Conservation (phyloP, 2,888 invertebrate genomes). For the Diplazon laetatorius region DNA sequence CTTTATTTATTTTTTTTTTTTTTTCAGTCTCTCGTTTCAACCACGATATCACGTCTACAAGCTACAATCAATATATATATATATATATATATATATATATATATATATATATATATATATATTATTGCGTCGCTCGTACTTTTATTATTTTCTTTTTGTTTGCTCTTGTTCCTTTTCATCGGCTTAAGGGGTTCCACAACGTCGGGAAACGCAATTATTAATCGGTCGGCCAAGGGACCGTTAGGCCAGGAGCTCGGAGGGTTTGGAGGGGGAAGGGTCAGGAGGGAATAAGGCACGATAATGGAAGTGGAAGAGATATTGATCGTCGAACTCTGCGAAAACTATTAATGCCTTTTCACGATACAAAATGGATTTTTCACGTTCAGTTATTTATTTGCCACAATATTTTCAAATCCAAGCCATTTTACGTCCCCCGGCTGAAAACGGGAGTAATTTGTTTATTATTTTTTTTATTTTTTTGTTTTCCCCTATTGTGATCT, state of each 20-base stretch:
- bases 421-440: too few relatives aligned
- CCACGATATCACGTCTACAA: conserved; percentile 40
- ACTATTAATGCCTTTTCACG: neutral
- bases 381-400: neutral
- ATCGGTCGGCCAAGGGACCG: neutral
- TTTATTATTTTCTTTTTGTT: conserved; percentile 17
- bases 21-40: conserved; percentile 17
- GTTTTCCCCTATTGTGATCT: too few relatives aligned
- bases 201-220: conserved; percentile 39
- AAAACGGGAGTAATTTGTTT: too few relatives aligned
- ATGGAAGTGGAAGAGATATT: neutral
- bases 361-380: neutral
- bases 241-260: neutral
- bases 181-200: conserved; percentile 24
- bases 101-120: too few relatives aligned
- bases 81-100: too few relatives aligned
- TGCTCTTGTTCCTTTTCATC: conserved; percentile 14
- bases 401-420: too few relatives aligned
- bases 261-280: neutral
- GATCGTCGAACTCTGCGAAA: conserved; percentile 1
- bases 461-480: neutral
- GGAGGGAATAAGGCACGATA: neutral
- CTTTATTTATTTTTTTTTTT: conserved; percentile 31
- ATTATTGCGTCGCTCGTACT: neutral
- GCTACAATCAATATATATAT: conserved; percentile 29